A percentile compares a stretch with the other conserved stretches of the same genome.
Conservation (phyloP, 2,113 vertebrate genomes). For the Phalacrocorax aristotelis region DNA sequence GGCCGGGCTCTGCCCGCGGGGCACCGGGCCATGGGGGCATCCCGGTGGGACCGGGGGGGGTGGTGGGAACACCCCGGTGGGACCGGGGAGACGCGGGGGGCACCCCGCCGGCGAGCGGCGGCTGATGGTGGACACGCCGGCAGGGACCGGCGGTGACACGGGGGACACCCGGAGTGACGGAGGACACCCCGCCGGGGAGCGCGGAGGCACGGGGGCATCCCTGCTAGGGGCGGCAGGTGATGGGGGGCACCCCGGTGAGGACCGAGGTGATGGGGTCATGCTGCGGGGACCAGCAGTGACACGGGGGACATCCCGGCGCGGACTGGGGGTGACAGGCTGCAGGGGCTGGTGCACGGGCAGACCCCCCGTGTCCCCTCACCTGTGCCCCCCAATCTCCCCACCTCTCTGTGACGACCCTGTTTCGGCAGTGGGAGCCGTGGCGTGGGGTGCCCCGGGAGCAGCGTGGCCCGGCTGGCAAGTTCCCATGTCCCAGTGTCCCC, state of each 20-base stretch:
- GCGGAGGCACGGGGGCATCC: background rate
- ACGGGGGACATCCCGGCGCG: background rate
- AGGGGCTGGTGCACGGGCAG: background rate
- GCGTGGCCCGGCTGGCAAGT: accelerated
- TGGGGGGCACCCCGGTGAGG: background rate
- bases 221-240: background rate
- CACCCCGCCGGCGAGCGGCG: no score
- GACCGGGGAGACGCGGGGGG: no score
- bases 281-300: background rate
- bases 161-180: no score
- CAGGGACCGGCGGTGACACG: no score
- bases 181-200: background rate
- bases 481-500: background rate
- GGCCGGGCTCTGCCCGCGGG: no score
- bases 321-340: background rate
- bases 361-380: background rate
- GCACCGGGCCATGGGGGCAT: no score
- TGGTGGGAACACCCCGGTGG: no score
- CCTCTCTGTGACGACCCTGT: accelerated
- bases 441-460: background rate
- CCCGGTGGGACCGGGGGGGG: no score
- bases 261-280: background rate
- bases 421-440: background rate
- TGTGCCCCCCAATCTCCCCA: background rate
- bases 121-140: no score